Base-by-base conservation (phyloP, 2,113 vertebrate genomes). In the Entomyzon cyanotis region DNA sequence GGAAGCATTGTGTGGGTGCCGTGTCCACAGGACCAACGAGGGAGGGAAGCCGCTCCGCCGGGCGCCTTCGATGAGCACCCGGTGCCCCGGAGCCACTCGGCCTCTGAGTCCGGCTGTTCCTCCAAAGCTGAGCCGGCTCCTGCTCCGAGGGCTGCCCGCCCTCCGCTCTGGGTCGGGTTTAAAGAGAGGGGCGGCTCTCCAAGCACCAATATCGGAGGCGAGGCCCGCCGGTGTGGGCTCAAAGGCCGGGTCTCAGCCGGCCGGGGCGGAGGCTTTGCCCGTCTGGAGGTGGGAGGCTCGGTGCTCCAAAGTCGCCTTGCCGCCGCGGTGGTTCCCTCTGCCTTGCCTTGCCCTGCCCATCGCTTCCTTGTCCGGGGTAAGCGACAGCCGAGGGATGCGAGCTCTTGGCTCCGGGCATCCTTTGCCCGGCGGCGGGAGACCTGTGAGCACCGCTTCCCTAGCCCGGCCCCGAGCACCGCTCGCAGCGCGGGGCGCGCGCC, bases 141-240 rank as follows among this genome's bases (percentile, higher is more conserved):
- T 24, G 41, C 4, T 4, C 1, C 5, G 22, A 23, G 24, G 53
- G 8, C 35, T 44, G 33, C 49, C 37, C 18, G 25, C 30, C n/a
- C 47, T 25, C 13, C 7, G 12, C 37, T 35, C 20, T 31, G 25
- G 41, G 1, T 16, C 6, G 27, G 37, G 5, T 37, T 49, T 30
- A 42, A 35, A 60, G 33, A 10, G 9, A 11, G 5, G 22, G 7
- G 60, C 5, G 8, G 6, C 35, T 52, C 31, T 10, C 5, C 5
- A 2, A 9, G 19, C 31, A 1, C 16, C 12, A 2, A 5, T 12
- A 22, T 23, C 5, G 5, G 60, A 6, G 11, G 42, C 23, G 52
- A 37, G 63, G 62, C 11, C 23, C 5, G 28, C 22, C 20, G 12
- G 39, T 14, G 56, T 12, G 44, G 60, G 15, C 62, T 67, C 39